These are phyloP conservation scores for Artibeus jamaicensis DNA, from an alignment of 2,797 vertebrate genomes.

Conservation along the genomic window DNA sequence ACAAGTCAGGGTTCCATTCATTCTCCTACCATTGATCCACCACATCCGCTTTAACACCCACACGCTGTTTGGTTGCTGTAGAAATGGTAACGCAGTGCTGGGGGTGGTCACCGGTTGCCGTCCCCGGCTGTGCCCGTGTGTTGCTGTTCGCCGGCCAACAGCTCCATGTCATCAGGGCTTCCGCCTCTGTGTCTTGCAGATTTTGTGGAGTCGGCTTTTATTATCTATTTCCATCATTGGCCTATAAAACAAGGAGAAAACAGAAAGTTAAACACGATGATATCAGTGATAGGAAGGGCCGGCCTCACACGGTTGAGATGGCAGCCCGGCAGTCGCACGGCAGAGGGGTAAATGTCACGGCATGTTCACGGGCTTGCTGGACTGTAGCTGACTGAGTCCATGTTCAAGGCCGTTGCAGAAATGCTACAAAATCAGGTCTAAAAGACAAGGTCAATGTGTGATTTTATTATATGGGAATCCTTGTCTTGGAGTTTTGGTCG, in stretches of 20 bases:
- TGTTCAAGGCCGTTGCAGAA: not conserved
- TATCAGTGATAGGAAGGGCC: not conserved
- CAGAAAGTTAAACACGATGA: not conserved
- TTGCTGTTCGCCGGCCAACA: no score
- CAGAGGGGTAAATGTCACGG: rapidly evolving
- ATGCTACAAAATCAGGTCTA: not conserved
- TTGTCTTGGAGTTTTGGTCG: not conserved
- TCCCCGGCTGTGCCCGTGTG: rapidly evolving
- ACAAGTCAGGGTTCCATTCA: no score
- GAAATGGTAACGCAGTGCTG: not conserved
- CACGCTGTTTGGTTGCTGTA: not conserved
- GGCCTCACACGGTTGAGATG: not conserved
- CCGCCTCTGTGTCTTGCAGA: not conserved
- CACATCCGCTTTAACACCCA: not conserved
- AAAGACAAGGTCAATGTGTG: not conserved
- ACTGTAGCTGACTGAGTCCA: not conserved
- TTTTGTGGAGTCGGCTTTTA: not conserved
- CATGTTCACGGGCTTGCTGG: rapidly evolving
- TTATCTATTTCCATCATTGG: not conserved
- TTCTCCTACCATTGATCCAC: not conserved
- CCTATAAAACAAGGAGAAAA: not conserved
- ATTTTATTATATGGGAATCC: not conserved
- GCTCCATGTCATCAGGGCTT: not conserved
- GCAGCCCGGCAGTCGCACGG: rapidly evolving
- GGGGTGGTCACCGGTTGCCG: no score